Base-by-base conservation (phyloP, 1,140 invertebrate genomes). In the Eufriesea mexicana region DNA sequence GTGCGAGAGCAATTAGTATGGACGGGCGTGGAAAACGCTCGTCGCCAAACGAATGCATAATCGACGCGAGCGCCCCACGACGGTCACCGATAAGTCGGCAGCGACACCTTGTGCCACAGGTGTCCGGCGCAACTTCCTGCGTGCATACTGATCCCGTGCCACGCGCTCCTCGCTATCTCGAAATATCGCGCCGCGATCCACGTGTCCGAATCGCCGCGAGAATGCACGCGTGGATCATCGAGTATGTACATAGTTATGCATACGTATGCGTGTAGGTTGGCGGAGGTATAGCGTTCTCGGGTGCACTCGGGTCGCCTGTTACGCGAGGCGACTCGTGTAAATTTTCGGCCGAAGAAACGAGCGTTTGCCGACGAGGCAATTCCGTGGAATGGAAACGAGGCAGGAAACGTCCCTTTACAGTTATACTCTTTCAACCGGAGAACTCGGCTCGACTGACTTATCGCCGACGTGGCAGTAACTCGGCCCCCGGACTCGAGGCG, bases 301-400 rank as follows among this genome's bases (percentile, higher is more conserved):
- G 42, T 20, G 18, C 47, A n/a, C n/a, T n/a, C n/a, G n/a, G n/a
- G n/a, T n/a, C n/a, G 78, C 84, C 84, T 23, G 49, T 75, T 81
- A 81, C 14, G 14, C 12, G 28, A 28, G 20, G 28, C 23, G 25
- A 9, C 23, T 28, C 42, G 71, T 9, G 35, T 49, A 59, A 79
- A 79, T 79, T 59, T 70, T 70, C 76, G 45, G 45, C 51, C n/a
- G 18, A 0, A 4, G 14, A 20, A 42, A 5, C 10, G 45, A 73
- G 28, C 54, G 54, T 76, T 76, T 54, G 18, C 2, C 10, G 5
- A 2, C 49, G 1, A 14, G 10, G 23, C 0, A 20, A 20, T 42
- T 9, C 16, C 25, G 2, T 51, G 10, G 64, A 23, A n/a, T 59
- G 45, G 66, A 61, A n/a, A 47, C 64, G 64, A 49, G 54, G 10